These are phyloP conservation scores for Myotis vivesi DNA, from an alignment of 2,797 vertebrate genomes.

Conservation along the genomic window DNA sequence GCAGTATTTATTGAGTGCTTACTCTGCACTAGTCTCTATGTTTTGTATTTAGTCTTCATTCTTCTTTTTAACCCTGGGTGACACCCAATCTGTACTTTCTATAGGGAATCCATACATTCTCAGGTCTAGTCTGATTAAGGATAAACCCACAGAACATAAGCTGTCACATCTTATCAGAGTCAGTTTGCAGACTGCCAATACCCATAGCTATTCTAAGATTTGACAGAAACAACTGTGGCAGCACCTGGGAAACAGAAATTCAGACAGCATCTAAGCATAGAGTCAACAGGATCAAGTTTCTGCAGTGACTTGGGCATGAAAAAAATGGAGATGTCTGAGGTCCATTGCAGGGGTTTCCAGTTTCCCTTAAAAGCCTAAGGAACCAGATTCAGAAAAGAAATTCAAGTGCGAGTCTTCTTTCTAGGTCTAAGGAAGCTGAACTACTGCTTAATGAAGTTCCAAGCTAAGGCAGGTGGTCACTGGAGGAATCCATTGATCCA, in stretches of 20 bases:
- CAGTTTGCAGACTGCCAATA: conserved; percentile 5
- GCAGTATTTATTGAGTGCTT: background rate
- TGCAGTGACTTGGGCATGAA: background rate
- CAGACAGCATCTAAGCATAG: background rate
- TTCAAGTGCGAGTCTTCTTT: background rate
- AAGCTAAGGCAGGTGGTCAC: background rate
- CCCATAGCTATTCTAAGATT: background rate
- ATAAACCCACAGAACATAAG: background rate
- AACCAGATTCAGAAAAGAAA: background rate
- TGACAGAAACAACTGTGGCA: background rate
- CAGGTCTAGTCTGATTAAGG: conserved; percentile 41
- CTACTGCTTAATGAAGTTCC: background rate
- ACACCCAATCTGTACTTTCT: conserved; percentile 49
- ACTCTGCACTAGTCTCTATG: background rate
- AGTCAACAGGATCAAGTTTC: background rate
- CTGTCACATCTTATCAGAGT: conserved; percentile 25
- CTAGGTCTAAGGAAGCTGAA: background rate
- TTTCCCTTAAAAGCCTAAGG: background rate
- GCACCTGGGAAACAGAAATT: background rate
- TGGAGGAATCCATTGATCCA: background rate
- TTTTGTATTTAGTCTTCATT: conserved; percentile 34
- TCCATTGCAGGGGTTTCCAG: background rate
- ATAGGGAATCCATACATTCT: conserved; percentile 47
- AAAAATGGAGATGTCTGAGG: background rate
- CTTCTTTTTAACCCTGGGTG: conserved; percentile 28